These are phyloP conservation scores for Ovis canadensis DNA, from an alignment of 2,113 vertebrate genomes.

Conservation along the genomic window DNA sequence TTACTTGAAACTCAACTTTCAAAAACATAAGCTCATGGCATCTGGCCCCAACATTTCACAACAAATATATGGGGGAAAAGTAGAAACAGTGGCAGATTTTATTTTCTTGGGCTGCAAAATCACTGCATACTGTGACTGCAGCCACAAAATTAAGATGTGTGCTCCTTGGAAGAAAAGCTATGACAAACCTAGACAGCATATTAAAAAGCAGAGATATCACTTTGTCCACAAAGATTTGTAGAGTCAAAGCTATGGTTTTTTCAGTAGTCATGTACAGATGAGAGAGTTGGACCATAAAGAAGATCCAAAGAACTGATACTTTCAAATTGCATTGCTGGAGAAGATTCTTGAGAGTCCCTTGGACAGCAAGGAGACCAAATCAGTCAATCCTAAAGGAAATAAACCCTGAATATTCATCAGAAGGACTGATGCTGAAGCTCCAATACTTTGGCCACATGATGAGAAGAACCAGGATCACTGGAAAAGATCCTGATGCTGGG, in stretches of 20 bases:
- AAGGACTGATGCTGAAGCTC: neutral
- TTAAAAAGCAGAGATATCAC: neutral
- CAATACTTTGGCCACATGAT: neutral
- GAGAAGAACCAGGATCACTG: neutral
- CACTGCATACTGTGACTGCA: neutral
- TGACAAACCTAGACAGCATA: neutral
- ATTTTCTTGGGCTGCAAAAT: neutral
- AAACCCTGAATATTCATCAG: neutral
- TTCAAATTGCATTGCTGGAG: neutral
- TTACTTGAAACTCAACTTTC: neutral
- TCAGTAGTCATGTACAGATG: neutral
- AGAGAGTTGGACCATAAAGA: neutral
- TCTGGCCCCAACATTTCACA: neutral
- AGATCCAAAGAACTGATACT: neutral
- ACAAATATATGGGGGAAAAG: neutral
- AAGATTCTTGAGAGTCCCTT: neutral
- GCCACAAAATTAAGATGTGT: neutral
- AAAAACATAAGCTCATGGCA: neutral
- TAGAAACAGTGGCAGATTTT: neutral
- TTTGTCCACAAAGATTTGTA: neutral
- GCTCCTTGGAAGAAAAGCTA: neutral
- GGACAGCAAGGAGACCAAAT: neutral
- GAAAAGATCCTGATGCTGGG: neutral
- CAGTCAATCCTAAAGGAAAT: neutral
- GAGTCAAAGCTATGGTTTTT: neutral